phyloP scores from a whole-genome alignment of 2,888 invertebrate genomes.

The Agriotes lineatus region DNA sequence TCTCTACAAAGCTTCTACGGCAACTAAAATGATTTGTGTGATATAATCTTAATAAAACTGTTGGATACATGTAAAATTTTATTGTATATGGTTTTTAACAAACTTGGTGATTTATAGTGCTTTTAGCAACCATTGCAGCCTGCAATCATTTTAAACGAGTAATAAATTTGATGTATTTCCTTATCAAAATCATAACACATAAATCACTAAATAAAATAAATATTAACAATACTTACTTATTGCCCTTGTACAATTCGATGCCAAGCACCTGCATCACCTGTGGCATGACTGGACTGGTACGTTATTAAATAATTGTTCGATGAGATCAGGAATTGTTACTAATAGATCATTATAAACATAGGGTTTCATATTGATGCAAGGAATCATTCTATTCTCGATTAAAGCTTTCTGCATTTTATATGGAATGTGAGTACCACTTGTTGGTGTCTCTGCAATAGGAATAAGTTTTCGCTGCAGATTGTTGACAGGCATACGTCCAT shows the following conservation, averaged over 20 bases:
- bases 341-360: constrained; percentile 84
- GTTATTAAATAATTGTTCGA: constrained; percentile 84
- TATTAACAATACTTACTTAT: constrained; percentile 74
- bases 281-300: constrained; percentile 79
- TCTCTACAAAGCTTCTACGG: no score
- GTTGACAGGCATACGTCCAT: constrained; percentile 58
- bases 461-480: constrained; percentile 74
- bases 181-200: no score
- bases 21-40: no score
- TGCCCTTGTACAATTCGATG: constrained; percentile 85
- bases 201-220: constrained; percentile 23
- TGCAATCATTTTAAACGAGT: no score
- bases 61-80: no score
- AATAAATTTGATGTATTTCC: no score
- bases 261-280: constrained; percentile 85
- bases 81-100: no score
- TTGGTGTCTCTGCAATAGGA: constrained; percentile 78
- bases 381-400: constrained; percentile 85
- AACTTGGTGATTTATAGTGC: no score
- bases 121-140: no score
- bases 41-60: no score
- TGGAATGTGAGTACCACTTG: constrained; percentile 77
- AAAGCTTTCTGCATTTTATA: constrained; percentile 86
- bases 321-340: constrained; percentile 86
- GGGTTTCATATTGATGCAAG: constrained; percentile 89